These are phyloP conservation scores for Standfussiana lucernea DNA, from an alignment of 2,888 invertebrate species.

Conservation along the genomic window DNA sequence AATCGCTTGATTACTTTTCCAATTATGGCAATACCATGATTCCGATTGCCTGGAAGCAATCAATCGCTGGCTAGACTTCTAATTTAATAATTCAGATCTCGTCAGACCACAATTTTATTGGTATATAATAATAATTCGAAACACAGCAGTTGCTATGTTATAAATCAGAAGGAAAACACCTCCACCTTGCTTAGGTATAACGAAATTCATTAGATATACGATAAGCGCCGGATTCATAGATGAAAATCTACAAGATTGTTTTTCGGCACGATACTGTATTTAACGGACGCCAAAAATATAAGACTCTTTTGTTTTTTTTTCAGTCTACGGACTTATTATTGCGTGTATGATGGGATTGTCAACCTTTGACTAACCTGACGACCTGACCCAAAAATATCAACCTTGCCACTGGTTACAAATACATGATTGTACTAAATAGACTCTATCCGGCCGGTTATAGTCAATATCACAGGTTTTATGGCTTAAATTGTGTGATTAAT, in stretches of 20 bases:
- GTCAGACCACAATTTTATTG: slow-evolving; percentile 44
- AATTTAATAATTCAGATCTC: slow-evolving; percentile 49
- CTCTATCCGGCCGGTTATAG: slow-evolving; percentile 23
- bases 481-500: slow-evolving; percentile 3
- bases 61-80: slow-evolving; percentile 26
- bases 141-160: slow-evolving; percentile 36
- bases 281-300: slow-evolving; percentile 12
- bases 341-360: slow-evolving; percentile 31
- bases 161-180: slow-evolving; percentile 49
- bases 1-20: slow-evolving; percentile 25
- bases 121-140: slow-evolving; percentile 41
- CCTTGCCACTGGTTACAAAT: slow-evolving; percentile 36
- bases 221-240: slow-evolving; percentile 49
- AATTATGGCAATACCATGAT: slow-evolving; percentile 16
- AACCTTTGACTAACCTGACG: slow-evolving; percentile 36
- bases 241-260: slow-evolving; percentile 52
- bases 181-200: slow-evolving; percentile 35
- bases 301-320: slow-evolving; percentile 9
- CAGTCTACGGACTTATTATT: slow-evolving; percentile 6
- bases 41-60: slow-evolving; percentile 34
- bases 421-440: slow-evolving; percentile 37
- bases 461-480: slow-evolving; percentile 22
- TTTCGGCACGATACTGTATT: slow-evolving; percentile 28
- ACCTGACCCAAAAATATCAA: slow-evolving; percentile 35
- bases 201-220: slow-evolving; percentile 54